Percentiles rank a stretch among this genome's conserved stretches.
Conservation (phyloP, 2,113 vertebrate genomes). For the Brienomyrus brachyistius region DNA sequence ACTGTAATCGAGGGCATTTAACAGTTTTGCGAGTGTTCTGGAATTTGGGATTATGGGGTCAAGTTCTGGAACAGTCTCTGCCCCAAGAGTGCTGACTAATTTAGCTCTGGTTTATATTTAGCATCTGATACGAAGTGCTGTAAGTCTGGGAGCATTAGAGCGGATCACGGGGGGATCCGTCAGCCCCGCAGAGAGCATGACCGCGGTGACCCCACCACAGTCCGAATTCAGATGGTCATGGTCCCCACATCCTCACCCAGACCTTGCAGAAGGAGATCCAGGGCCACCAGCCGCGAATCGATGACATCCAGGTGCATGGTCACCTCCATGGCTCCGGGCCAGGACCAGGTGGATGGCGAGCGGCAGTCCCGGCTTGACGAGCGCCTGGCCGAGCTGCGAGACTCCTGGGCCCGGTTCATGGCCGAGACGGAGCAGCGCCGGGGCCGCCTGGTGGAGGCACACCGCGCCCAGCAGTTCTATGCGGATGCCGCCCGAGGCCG, state of each 20-base stretch:
- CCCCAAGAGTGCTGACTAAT: not conserved
- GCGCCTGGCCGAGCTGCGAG: slow-evolving; percentile 68
- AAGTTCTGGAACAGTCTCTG: not conserved
- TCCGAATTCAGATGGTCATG: not conserved
- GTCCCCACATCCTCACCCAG: slow-evolving; percentile 42
- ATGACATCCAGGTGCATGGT: slow-evolving; percentile 53
- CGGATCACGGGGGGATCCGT: not conserved
- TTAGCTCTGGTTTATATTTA: not conserved
- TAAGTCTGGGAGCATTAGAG: not conserved
- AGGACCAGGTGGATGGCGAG: slow-evolving; percentile 59
- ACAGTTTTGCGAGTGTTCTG: not conserved
- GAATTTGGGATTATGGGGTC: not conserved
- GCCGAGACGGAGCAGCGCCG: slow-evolving; percentile 68
- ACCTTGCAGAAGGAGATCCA: slow-evolving; percentile 82
- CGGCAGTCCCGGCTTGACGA: slow-evolving; percentile 65
- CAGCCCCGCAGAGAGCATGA: not conserved
- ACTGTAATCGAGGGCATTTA: not conserved
- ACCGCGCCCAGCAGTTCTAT: slow-evolving; percentile 83
- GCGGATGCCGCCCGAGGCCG: slow-evolving; percentile 74
- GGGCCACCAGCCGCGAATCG: slow-evolving; percentile 71
- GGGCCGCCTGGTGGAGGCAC: slow-evolving; percentile 65
- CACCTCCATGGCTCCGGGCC: slow-evolving; percentile 21
- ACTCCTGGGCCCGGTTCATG: slow-evolving; percentile 75
- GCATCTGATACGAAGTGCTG: slow-evolving; percentile 9
- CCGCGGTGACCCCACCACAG: not conserved